phyloP scores from a whole-genome alignment of 1,140 invertebrate species.

The Papilio polytes region DNA sequence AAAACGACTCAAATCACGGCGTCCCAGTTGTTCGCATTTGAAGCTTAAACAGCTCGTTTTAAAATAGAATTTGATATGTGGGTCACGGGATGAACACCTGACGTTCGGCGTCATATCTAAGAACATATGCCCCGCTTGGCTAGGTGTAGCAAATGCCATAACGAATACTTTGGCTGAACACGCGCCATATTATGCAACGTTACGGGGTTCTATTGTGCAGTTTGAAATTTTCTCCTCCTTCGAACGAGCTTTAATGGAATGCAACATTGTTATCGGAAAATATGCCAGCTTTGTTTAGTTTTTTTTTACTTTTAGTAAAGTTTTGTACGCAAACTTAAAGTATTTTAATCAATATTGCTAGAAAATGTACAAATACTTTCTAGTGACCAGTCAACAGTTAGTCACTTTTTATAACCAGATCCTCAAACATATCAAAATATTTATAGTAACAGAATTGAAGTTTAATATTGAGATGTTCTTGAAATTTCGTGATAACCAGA shows the following conservation, averaged over 20 bases:
- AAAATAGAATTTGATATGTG: conserved; percentile 58
- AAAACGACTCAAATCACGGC: conserved; percentile 57
- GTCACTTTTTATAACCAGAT: too few species aligned
- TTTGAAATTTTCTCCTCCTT: conserved; percentile 74
- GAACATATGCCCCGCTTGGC: conserved; percentile 81
- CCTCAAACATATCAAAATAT: background rate
- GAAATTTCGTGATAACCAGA: too few species aligned
- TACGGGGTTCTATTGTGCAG: conserved; percentile 75
- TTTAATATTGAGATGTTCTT: background rate
- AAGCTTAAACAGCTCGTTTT: conserved; percentile 53
- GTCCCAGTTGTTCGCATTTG: conserved; percentile 45
- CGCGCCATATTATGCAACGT: conserved; percentile 81
- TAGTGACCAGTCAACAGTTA: background rate
- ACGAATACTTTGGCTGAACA: conserved; percentile 82
- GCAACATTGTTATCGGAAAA: conserved; percentile 53
- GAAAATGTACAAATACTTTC: background rate
- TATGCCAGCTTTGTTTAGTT: conserved; percentile 33
- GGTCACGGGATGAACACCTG: conserved; percentile 76
- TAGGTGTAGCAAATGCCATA: conserved; percentile 83
- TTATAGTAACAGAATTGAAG: background rate
- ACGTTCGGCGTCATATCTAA: conserved; percentile 80
- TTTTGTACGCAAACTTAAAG: background rate
- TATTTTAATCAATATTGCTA: background rate
- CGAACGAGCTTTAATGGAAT: conserved; percentile 68
- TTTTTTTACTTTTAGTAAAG: conserved; percentile 2